These are phyloP conservation scores for Saccopteryx bilineata DNA, from an alignment of 2,113 vertebrate genomes.

Conservation along the genomic window DNA sequence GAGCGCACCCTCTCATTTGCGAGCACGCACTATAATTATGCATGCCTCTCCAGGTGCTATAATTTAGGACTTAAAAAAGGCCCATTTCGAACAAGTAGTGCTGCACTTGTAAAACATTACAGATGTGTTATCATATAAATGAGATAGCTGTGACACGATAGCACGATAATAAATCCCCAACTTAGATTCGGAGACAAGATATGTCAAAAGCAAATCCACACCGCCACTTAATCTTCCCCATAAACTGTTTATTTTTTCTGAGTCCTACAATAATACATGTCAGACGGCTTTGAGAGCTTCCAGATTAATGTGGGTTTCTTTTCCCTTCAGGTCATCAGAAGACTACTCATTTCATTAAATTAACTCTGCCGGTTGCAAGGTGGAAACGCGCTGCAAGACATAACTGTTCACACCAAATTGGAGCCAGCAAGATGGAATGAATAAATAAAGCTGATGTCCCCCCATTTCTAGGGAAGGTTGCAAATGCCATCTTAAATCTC, in stretches of 20 bases:
- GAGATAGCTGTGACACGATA: slow-evolving; percentile 91
- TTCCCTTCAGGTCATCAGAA: slow-evolving; percentile 86
- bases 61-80: slow-evolving; percentile 92
- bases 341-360: slow-evolving; percentile 89
- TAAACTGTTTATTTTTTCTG: slow-evolving; percentile 93
- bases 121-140: slow-evolving; percentile 94
- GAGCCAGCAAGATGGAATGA: slow-evolving; percentile 84
- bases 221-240: slow-evolving; percentile 92
- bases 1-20: slow-evolving; percentile 92
- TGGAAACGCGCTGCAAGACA: slow-evolving; percentile 82
- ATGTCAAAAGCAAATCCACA: slow-evolving; percentile 91
- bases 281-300: slow-evolving; percentile 89
- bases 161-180: slow-evolving; percentile 90
- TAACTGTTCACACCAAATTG: slow-evolving; percentile 84
- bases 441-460: slow-evolving; percentile 86
- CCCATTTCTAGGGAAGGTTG: slow-evolving; percentile 76
- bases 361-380: slow-evolving; percentile 88
- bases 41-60: slow-evolving; percentile 92
- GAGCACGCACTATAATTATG: slow-evolving; percentile 91
- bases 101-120: slow-evolving; percentile 92
- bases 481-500: slow-evolving; percentile 44
- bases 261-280: slow-evolving; percentile 91
- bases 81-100: slow-evolving; percentile 90
- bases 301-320: slow-evolving; percentile 87
- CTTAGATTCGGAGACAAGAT: slow-evolving; percentile 92